These are phyloP conservation scores for Hypothenemus hampei DNA, from an alignment of 1,140 invertebrate genomes.

Conservation along the genomic window DNA sequence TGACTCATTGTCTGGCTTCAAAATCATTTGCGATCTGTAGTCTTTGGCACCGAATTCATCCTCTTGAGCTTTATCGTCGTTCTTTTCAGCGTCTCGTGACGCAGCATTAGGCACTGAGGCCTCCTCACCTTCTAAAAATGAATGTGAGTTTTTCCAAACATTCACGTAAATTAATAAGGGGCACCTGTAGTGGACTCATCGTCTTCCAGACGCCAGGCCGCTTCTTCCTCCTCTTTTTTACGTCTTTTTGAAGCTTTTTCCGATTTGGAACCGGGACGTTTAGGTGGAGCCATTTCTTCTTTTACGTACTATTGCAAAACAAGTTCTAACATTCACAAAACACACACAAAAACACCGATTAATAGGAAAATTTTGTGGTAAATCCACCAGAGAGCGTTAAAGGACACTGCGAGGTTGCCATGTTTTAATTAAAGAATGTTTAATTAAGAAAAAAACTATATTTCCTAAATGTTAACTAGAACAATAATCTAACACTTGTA, in stretches of 20 bases:
- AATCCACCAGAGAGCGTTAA: too few relatives aligned
- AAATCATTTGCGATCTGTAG: constrained; percentile 79
- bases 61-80: constrained; percentile 66
- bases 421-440: too few relatives aligned
- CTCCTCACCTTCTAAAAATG: constrained; percentile 28
- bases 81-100: constrained; percentile 74
- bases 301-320: neutral
- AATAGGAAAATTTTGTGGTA: too few relatives aligned
- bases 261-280: constrained; percentile 25
- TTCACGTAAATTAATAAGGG: neutral
- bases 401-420: too few relatives aligned
- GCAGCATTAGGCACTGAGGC: constrained; percentile 70
- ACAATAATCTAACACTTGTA: too few relatives aligned
- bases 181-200: constrained; percentile 46
- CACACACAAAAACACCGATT: too few relatives aligned
- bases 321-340: too few relatives aligned
- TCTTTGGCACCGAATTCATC: constrained; percentile 99
- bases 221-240: constrained; percentile 55
- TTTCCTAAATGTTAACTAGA: too few relatives aligned
- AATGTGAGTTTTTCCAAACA: neutral
- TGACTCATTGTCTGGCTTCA: constrained; percentile 86
- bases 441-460: too few relatives aligned
- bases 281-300: constrained; percentile 2
- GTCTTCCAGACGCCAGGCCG: constrained; percentile 47
- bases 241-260: constrained; percentile 52